Conservation (phyloP, 2,888 invertebrate species). For the Lochmaea crataegi region DNA sequence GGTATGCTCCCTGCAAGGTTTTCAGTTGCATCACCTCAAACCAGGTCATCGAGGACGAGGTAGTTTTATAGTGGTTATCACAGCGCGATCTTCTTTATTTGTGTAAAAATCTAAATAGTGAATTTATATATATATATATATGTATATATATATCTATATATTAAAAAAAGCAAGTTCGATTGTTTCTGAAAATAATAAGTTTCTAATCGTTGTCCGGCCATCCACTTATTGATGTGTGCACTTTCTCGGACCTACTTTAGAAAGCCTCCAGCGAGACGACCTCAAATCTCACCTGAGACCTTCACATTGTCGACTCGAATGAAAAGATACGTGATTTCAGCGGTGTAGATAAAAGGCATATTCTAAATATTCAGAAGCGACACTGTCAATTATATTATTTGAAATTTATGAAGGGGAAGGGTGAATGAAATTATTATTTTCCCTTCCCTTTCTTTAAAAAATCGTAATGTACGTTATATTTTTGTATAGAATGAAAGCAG, state of each 20-base stretch:
- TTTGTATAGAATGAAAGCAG: no score
- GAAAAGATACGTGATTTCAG: constrained; percentile 25
- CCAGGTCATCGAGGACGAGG: no score
- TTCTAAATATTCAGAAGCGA: no score
- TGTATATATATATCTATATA: no score
- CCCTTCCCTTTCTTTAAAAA: no score
- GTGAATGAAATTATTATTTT: neutral
- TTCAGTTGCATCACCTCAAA: no score
- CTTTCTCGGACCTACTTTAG: constrained; percentile 50
- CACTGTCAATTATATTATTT: no score
- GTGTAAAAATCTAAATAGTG: no score
- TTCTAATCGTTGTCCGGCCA: constrained; percentile 42
- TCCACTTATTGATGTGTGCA: constrained; percentile 45
- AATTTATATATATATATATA: neutral
- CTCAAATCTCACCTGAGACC: constrained; percentile 48
- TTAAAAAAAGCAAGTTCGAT: constrained; percentile 30
- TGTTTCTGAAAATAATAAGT: constrained; percentile 66
- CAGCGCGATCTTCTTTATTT: no score
- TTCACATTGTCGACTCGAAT: constrained; percentile 41
- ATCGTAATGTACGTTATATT: no score
- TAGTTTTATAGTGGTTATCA: no score
- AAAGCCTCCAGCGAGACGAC: constrained; percentile 44
- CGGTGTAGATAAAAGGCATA: neutral
- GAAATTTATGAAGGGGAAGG: neutral
- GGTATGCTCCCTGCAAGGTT: no score